Evolutionary conservation across 2,797 vertebrate genomes (phyloP), one percentile per base, ranked within the genome.

Genomic region (Cossypha heuglini): DNA sequence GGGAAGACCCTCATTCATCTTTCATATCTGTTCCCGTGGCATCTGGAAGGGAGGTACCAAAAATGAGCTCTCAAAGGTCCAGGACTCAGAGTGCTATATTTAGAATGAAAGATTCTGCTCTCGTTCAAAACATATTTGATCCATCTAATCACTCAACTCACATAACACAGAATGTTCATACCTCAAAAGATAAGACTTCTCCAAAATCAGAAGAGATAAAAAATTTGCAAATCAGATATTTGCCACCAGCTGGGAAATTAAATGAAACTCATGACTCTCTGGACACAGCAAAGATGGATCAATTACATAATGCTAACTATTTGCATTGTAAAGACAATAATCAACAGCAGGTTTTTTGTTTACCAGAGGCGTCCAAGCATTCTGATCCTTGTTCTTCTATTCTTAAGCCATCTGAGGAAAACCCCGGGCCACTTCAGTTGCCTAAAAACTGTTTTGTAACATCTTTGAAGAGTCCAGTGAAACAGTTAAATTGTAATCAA

Each of bases 1-100:
- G n/a, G 85, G 97, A 98, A 58, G 97, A 98, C 89, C 95, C 98
- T 91, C 98, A 98, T 97, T 95, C 98, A 48, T 98, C 98, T 93
- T 95, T 98, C 2, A 2, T 86, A 64, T 95, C 96, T 95, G 49
- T 72, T 95, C 88, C 97, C 52, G 1, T 95, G 63, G 93, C 84
- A 61, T 80, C 97, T 94, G 98, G 90, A 96, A 97, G 64, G 55
- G 97, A 98, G 66, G 81, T 97, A 96, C 96, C 97, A 93, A 98
- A 98, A 97, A 92, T 96, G 91, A 97, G 86, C 93, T 87, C 96
- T 96, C 98, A 97, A 16, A 96, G 95, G 51, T 90, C 97, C 84
- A 96, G 96, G 85, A 93, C 89, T 94, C 98, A 97, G 79, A 98
- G 57, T 94, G 35, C 95, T 97, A 12, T 98, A 75, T 98, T 98